Conservation (phyloP, 2,797 vertebrate genomes). For the Sphaeramia orbicularis region DNA sequence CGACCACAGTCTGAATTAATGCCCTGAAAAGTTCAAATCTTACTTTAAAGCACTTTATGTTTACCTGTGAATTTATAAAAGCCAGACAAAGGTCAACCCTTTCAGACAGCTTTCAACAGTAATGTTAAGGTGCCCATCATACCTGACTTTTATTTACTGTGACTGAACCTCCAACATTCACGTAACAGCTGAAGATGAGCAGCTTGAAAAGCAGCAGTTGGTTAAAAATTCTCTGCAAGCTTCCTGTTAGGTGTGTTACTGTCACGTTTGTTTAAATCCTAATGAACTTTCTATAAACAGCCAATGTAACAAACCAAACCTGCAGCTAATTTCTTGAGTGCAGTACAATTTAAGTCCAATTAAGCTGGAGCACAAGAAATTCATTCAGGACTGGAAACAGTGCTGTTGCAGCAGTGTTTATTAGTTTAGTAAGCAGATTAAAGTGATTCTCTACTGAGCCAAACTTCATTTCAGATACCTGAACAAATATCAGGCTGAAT, state of each 20-base stretch:
- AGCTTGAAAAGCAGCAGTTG: neutral
- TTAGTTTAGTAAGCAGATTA: conserved; percentile 66
- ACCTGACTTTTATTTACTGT: too few relatives aligned
- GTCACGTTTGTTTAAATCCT: conserved; percentile 32
- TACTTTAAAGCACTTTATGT: neutral
- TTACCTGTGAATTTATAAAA: too few relatives aligned
- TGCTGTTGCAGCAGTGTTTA: conserved; percentile 26
- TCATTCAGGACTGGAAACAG: conserved; percentile 17
- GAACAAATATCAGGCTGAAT: conserved; percentile 33
- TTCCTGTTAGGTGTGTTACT: neutral
- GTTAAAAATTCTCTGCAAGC: neutral
- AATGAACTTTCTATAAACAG: conserved; percentile 43
- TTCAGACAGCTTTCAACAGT: neutral
- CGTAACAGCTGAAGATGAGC: neutral
- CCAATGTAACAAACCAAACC: conserved; percentile 36
- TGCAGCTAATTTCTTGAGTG: conserved; percentile 45
- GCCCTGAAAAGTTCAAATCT: neutral
- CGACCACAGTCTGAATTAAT: too few relatives aligned
- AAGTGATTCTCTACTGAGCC: conserved; percentile 50
- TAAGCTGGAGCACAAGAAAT: conserved; percentile 34
- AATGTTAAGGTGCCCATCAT: too few relatives aligned
- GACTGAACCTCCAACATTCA: too few relatives aligned
- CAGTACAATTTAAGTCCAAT: conserved; percentile 63
- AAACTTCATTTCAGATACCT: conserved; percentile 53
- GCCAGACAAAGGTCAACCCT: neutral